Conservation (phyloP, 2,113 vertebrate genomes). For the Neotoma lepida region DNA sequence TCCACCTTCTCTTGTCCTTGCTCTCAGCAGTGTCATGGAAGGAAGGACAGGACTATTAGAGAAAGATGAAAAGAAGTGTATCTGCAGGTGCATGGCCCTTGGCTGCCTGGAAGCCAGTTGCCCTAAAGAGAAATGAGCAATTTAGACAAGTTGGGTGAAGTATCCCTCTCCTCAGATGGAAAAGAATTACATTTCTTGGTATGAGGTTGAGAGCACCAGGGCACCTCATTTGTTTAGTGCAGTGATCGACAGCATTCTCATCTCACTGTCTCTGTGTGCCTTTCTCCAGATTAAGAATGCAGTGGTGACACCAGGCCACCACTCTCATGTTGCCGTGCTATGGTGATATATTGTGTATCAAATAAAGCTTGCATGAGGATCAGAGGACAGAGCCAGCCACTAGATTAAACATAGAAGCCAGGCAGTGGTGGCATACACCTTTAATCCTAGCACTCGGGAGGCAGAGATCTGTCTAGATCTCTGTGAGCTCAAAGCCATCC, state of each 20-base stretch:
- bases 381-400: too few relatives aligned
- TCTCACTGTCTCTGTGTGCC: neutral
- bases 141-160: neutral
- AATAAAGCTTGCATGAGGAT: too few relatives aligned
- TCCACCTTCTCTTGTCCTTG: conserved; percentile 30
- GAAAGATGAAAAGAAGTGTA: neutral
- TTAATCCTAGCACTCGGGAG: too few relatives aligned
- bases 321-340: neutral
- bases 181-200: conserved; percentile 5
- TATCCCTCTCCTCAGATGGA: conserved; percentile 56
- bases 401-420: too few relatives aligned
- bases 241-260: conserved; percentile 44
- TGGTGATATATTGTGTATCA: neutral
- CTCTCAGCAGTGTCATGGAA: conserved; percentile 42
- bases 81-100: neutral
- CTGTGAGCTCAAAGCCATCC: too few relatives aligned
- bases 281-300: conserved; percentile 28
- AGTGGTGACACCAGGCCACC: neutral
- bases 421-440: too few relatives aligned
- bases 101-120: neutral
- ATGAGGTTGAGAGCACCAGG: conserved; percentile 15
- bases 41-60: conserved; percentile 16
- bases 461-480: too few relatives aligned
- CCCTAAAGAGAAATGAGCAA: conserved; percentile 20
- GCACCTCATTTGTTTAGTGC: conserved; percentile 20